Percentiles rank a stretch among this genome's conserved stretches.
Conservation (phyloP, 2,888 invertebrate genomes). For the Ormyrus labotus region DNA sequence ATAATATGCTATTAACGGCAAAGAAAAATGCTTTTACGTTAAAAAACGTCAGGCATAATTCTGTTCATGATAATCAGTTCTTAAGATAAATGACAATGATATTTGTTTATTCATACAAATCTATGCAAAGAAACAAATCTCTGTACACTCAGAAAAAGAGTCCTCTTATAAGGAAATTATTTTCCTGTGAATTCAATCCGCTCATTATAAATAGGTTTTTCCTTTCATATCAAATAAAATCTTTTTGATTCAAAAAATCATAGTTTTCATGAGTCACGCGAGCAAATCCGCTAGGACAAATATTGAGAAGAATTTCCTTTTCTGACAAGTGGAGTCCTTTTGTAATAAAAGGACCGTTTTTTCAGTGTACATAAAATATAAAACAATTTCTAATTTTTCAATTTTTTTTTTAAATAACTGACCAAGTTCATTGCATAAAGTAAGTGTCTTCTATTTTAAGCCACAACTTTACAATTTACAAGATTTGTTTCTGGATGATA, state of each 20-base stretch:
- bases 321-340: too few relatives aligned
- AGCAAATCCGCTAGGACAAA: too few relatives aligned
- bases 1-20: constrained; percentile 33
- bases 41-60: constrained; percentile 22
- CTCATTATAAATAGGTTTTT: too few relatives aligned
- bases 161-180: too few relatives aligned
- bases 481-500: too few relatives aligned
- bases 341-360: too few relatives aligned
- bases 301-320: too few relatives aligned
- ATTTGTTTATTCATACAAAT: constrained; percentile 33
- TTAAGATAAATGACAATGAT: constrained; percentile 38
- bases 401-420: constrained; percentile 17
- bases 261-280: too few relatives aligned
- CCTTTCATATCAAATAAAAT: too few relatives aligned
- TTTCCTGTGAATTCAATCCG: too few relatives aligned
- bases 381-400: constrained; percentile 4
- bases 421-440: background rate
- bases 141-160: background rate
- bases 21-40: constrained; percentile 43
- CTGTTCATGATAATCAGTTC: constrained; percentile 33
- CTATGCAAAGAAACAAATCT: constrained; percentile 29
- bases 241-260: too few relatives aligned
- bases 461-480: background rate
- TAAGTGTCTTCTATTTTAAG: background rate
- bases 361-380: constrained; percentile 19